These are phyloP conservation scores for Esox lucius DNA, from an alignment of 2,797 vertebrate species.

Conservation along the genomic window DNA sequence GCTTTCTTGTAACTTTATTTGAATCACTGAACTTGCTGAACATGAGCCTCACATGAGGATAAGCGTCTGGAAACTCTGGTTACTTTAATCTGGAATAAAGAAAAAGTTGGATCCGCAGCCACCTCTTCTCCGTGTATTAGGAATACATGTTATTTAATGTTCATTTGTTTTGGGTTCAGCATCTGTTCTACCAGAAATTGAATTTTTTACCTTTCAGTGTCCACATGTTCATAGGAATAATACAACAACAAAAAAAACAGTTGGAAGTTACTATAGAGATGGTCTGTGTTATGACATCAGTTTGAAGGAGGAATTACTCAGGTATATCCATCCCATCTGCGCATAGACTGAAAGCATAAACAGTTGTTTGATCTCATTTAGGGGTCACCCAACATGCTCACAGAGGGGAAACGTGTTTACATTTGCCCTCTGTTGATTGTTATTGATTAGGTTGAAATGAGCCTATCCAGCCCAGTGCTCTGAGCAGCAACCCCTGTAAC, in stretches of 20 bases:
- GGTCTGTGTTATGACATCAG: conserved; percentile 28
- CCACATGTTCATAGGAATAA: not conserved
- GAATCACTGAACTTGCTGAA: no score
- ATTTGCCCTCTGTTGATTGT: conserved; percentile 57
- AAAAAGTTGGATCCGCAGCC: no score
- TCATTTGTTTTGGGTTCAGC: no score
- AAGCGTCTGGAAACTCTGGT: no score
- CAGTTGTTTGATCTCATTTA: conserved; percentile 44
- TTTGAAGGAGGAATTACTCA: conserved; percentile 29
- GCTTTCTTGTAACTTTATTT: no score
- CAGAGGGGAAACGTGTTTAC: conserved; percentile 54
- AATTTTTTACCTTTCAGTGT: not conserved
- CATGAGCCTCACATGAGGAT: no score
- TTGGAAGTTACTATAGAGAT: conserved; percentile 24
- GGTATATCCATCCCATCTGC: conserved; percentile 38
- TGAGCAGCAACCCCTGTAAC: conserved; percentile 42
- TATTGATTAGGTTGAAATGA: conserved; percentile 59
- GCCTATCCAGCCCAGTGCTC: conserved; percentile 52
- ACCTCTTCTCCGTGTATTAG: no score
- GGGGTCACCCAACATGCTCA: conserved; percentile 45
- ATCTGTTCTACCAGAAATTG: no score
- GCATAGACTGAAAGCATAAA: conserved; percentile 43
- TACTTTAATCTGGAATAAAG: no score
- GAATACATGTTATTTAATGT: no score
- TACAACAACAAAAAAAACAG: not conserved